Base-by-base conservation (phyloP, 2,888 invertebrate species). In the Eilema sororculum region DNA sequence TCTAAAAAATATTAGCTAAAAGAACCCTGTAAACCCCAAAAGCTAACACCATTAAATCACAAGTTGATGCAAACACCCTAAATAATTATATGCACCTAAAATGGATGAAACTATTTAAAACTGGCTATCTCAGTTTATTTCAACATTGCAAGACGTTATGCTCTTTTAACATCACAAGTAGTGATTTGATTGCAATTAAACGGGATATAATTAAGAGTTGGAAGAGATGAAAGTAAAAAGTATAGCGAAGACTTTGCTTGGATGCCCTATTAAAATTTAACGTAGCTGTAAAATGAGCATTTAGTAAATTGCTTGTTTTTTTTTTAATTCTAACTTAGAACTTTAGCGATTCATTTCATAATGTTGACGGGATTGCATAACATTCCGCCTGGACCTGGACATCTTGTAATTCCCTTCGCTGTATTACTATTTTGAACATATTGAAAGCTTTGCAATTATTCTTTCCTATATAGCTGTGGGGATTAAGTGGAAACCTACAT, bases 131-230 rank as follows among this genome's bases (percentile, higher is more conserved):
- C 52, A 8, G 9, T n/a, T 52, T 8, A 52, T 52, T 52, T 52
- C 52, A 52, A 52, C 6, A 52, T 52, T n/a, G 52, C 9, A n/a
- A 20, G 52, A 16, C 20, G 46, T 41, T 16, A 41, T 20, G 46
- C 52, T 52, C 52, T 52, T n/a, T 52, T n/a, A 52, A 52, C 52
- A 52, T 52, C 52, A 52, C 52, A 52, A 52, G 52, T 52, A 52
- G 52, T 52, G 52, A 52, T 52, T 52, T 52, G 52, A 52, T 52
- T 52, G 52, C 52, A 52, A 52, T 52, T 65, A 56, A 57, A 52
- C 59, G 41, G 56, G 64, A 33, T 59, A n/a, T 33, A 20, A 61
- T 69, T 25, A 68, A 52, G 16, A 58, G 25, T 58, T 25, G 52
- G 20, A 52, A 52, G 52, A 52, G 52, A n/a, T 52, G 52, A n/a